These are phyloP conservation scores for Corydoras maculifer DNA, from an alignment of 2,113 vertebrate genomes.

Conservation along the genomic window DNA sequence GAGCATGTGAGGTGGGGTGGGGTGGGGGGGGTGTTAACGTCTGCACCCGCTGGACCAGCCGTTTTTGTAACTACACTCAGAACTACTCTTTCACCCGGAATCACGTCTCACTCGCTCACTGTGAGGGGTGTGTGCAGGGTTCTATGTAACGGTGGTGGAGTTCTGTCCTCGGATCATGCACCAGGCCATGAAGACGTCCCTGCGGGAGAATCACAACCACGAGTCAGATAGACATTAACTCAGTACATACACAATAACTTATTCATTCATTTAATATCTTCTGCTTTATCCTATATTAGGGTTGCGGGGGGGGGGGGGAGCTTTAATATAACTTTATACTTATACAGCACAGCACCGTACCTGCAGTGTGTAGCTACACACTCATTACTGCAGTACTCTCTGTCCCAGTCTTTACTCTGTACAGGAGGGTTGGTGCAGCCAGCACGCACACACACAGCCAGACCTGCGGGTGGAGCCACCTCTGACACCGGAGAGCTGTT, in stretches of 20 bases:
- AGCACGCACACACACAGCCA: constrained; percentile 73
- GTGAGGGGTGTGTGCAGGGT: background rate
- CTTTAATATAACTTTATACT: too few species aligned
- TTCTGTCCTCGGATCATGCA: constrained; percentile 66
- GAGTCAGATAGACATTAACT: background rate
- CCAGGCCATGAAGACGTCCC: constrained; percentile 73
- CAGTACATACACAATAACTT: background rate
- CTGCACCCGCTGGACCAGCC: too few species aligned
- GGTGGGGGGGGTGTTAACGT: too few species aligned
- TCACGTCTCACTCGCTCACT: too few species aligned
- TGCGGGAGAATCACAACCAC: constrained; percentile 36
- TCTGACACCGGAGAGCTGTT: constrained; percentile 61
- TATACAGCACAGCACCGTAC: constrained; percentile 45
- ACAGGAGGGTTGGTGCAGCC: constrained; percentile 81
- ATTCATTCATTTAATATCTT: too few species aligned
- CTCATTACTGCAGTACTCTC: constrained; percentile 72
- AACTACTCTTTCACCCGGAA: too few species aligned
- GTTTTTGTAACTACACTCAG: too few species aligned
- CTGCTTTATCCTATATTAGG: too few species aligned
- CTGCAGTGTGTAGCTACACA: constrained; percentile 81
- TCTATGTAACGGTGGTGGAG: constrained; percentile 65
- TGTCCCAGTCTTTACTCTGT: constrained; percentile 84
- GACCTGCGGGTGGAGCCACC: constrained; percentile 48
- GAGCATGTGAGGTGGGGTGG: too few species aligned
- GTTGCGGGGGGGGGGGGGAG: too few species aligned